Evolutionary conservation across 2,888 invertebrate genomes (phyloP).

Genomic region (Scaptomyza parva): DNA sequence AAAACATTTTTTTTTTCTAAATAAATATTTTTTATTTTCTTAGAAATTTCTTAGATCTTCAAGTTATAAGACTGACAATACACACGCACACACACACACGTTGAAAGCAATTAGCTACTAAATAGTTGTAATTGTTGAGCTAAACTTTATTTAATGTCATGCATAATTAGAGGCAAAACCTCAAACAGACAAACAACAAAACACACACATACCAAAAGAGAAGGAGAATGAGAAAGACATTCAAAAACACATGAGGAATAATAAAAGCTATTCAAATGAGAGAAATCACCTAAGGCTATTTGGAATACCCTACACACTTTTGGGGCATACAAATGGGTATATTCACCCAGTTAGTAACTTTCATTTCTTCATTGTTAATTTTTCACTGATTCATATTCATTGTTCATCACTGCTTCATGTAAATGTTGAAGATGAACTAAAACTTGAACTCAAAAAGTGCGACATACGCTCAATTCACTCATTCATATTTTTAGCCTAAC

Average conservation of each 20-base stretch:
- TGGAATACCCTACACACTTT: constrained; percentile 27
- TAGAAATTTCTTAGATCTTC: too few species aligned
- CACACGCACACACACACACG: constrained; percentile 5
- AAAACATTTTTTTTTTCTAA: too few species aligned
- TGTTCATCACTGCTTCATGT: too few species aligned
- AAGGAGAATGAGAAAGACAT: neutral
- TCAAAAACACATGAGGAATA: neutral
- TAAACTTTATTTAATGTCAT: constrained; percentile 77
- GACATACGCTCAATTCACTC: too few species aligned
- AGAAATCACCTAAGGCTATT: constrained; percentile 37
- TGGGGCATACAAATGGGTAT: neutral
- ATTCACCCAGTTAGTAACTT: too few species aligned
- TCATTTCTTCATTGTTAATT: too few species aligned
- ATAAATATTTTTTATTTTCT: too few species aligned
- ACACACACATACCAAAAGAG: constrained; percentile 6
- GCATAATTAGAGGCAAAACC: constrained; percentile 65
- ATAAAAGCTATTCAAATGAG: constrained; percentile 27
- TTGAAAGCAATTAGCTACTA: constrained; percentile 69
- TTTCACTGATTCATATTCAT: too few species aligned
- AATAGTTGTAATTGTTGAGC: constrained; percentile 78
- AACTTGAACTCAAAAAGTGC: too few species aligned
- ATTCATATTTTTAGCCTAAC: too few species aligned
- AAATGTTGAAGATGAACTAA: too few species aligned
- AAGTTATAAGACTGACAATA: neutral
- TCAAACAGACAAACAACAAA: neutral